Conservation (phyloP, 2,113 vertebrate genomes). For the Albula glossodonta region DNA sequence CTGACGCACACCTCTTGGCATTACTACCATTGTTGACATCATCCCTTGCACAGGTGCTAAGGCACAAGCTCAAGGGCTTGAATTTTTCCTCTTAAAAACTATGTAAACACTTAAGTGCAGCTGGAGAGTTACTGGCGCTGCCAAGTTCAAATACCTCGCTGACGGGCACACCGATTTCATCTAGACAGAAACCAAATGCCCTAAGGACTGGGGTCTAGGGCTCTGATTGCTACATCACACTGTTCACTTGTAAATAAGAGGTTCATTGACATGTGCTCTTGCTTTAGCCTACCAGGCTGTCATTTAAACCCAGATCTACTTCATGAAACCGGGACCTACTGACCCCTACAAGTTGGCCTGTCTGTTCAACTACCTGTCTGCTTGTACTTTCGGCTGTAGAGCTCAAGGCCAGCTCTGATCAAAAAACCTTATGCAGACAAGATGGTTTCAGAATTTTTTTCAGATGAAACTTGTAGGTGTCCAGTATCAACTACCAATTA, state of each 20-base stretch:
- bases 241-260: neutral
- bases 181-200: neutral
- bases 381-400: too few relatives aligned
- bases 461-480: too few relatives aligned
- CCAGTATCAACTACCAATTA: too few relatives aligned
- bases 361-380: too few relatives aligned
- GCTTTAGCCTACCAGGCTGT: neutral
- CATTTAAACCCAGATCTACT: neutral
- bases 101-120: neutral
- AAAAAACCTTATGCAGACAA: too few relatives aligned
- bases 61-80: neutral
- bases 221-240: neutral
- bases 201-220: neutral
- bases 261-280: neutral
- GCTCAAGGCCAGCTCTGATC: too few relatives aligned
- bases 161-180: neutral
- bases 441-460: too few relatives aligned
- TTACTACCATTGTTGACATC: neutral
- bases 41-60: neutral
- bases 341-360: neutral
- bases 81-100: neutral
- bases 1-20: neutral
- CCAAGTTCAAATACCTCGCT: neutral
- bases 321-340: neutral
- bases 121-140: neutral